These are phyloP conservation scores for Heliconius eleuchia DNA, from an alignment of 1,140 invertebrate species.

Conservation along the genomic window DNA sequence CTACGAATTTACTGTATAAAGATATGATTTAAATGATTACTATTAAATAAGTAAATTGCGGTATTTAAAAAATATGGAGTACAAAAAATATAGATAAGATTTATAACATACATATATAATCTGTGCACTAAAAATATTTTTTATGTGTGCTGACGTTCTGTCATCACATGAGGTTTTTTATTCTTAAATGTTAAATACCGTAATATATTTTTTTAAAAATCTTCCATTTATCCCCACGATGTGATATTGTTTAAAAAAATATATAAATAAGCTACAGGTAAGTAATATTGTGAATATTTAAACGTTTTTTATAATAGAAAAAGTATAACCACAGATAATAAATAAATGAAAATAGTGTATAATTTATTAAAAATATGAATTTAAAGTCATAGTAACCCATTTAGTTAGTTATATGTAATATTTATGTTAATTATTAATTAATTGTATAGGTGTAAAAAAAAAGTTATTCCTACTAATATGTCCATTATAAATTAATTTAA, in stretches of 20 bases:
- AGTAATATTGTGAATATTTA: neutral
- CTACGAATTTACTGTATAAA: conserved; percentile 36
- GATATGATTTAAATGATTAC: conserved; percentile 14
- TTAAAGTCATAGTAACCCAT: neutral
- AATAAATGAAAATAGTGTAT: conserved; percentile 7
- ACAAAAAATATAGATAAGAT: neutral
- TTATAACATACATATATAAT: neutral
- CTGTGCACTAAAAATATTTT: neutral
- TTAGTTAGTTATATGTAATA: conserved; percentile 40
- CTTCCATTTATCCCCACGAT: conserved; percentile 45
- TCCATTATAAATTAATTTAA: conserved; percentile 11
- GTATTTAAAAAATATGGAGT: conserved; percentile 15
- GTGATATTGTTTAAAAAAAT: conserved; percentile 47
- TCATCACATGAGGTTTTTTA: neutral
- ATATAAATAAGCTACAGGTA: conserved; percentile 16
- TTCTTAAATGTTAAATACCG: neutral
- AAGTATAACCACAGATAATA: neutral
- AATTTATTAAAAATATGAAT: conserved; percentile 28
- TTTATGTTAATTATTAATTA: conserved; percentile 42
- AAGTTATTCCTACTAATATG: neutral
- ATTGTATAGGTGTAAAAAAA: conserved; percentile 44
- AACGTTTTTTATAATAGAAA: neutral
- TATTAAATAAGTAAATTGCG: conserved; percentile 5
- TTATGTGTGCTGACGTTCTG: neutral
- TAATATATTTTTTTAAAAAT: conserved; percentile 25